A percentile compares a stretch with the other conserved stretches of the same genome.
Conservation (phyloP, 2,888 invertebrate species). For the Trichogramma evanescens region DNA sequence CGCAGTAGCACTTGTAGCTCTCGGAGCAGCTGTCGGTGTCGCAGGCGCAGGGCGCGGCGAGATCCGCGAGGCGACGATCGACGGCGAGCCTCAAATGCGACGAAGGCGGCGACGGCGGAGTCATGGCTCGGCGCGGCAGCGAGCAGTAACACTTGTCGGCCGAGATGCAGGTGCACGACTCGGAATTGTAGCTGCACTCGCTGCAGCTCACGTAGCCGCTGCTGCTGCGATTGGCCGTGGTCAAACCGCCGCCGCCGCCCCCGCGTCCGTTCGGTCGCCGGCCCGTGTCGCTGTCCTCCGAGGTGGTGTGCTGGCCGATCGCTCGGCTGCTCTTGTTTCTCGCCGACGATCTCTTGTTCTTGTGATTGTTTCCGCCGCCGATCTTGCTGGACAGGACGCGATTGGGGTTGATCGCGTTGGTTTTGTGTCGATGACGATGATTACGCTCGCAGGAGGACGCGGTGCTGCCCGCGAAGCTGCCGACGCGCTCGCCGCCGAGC, state of each 20-base stretch:
- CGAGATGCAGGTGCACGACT: constrained; percentile 68
- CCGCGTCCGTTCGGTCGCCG: background rate
- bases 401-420: constrained; percentile 15
- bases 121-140: constrained; percentile 42
- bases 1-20: constrained; percentile 81
- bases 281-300: constrained; percentile 43
- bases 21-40: constrained; percentile 83
- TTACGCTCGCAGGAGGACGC: constrained; percentile 40
- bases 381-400: constrained; percentile 38
- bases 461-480: constrained; percentile 41
- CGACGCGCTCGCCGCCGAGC: constrained; percentile 29
- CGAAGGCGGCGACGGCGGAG: constrained; percentile 41
- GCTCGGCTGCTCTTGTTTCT: constrained; percentile 28
- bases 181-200: constrained; percentile 79
- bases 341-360: constrained; percentile 30
- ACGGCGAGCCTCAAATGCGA: background rate
- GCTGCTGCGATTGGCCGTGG: constrained; percentile 47
- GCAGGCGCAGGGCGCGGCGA: constrained; percentile 59
- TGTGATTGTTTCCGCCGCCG: constrained; percentile 26
- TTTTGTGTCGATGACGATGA: constrained; percentile 32
- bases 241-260: constrained; percentile 23
- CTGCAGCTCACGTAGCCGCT: constrained; percentile 77
- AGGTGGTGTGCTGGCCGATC: constrained; percentile 37
- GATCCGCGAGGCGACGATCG: background rate
- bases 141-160: constrained; percentile 84